Conservation (phyloP, 1,140 invertebrate genomes). For the Lepidostoma basale region DNA sequence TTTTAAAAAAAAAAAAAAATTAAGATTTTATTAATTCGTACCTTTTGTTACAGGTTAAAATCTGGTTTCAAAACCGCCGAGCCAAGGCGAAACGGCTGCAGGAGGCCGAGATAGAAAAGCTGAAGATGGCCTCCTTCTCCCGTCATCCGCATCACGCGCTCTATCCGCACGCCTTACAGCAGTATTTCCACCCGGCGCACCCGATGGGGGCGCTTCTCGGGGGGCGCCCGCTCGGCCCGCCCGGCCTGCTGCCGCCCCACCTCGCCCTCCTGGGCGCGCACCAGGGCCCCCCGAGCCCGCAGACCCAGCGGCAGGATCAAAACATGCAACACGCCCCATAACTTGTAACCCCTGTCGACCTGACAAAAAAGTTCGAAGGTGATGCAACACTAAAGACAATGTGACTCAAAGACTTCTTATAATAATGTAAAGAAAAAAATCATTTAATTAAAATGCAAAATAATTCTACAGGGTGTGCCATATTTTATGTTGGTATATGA, state of each 20-base stretch:
- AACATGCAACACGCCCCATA: conserved; percentile 34
- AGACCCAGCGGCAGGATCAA: conserved; percentile 12
- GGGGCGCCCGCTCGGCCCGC: conserved; percentile 52
- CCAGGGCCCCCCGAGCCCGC: conserved; percentile 48
- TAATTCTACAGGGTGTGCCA: no score
- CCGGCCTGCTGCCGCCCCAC: conserved; percentile 53
- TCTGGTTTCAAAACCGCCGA: conserved; percentile 96
- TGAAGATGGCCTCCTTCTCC: conserved; percentile 74
- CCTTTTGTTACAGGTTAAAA: conserved; percentile 80
- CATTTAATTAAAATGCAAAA: no score
- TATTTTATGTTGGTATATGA: no score
- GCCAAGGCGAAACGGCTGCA: conserved; percentile 94
- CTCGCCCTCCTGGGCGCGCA: conserved; percentile 50
- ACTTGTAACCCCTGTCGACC: conserved; percentile 2
- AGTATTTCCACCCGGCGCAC: conserved; percentile 57
- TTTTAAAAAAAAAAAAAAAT: not conserved
- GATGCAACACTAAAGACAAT: no score
- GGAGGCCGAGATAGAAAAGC: conserved; percentile 91
- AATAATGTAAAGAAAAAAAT: no score
- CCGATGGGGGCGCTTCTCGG: conserved; percentile 49
- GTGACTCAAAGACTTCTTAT: no score
- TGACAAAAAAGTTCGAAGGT: no score
- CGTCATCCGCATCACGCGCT: conserved; percentile 59
- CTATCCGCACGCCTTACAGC: conserved; percentile 54
- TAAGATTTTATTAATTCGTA: not conserved